Evolutionary conservation across 2,797 vertebrate species (phyloP), one percentile per base, ranked within the genome.

Genomic region (Micromesistius poutassou): DNA sequence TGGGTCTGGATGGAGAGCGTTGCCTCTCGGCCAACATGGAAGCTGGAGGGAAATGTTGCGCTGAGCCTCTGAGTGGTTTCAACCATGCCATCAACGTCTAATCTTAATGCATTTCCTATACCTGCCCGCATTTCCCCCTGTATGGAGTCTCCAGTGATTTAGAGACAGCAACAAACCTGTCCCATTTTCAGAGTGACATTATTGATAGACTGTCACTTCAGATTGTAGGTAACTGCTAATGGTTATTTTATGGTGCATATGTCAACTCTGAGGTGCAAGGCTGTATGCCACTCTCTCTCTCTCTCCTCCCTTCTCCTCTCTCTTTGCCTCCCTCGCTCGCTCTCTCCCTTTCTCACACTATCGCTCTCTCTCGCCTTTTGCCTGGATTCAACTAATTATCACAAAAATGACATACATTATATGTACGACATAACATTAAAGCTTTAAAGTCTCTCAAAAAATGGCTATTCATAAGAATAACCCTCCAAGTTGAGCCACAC

Each of bases 161-260:
- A 95, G 88, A 92, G 93, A 93, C 91, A 88, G 93, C 94, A 95
- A 95, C 94, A 95, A 95, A 95, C 92, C 94, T 95, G 94, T 95
- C 94, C 93, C 91, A 94, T 94, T 95, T 94, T 91, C 92, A 91
- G 85, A 89, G 81, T 86, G 88, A 92, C 93, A 91, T 94, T 95
- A 95, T 94, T 95, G 94, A 95, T 95, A 93, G 93, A 91, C 92
- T 94, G 93, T 94, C 94, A 93, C 92, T 91, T 94, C 87, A 90
- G 89, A 94, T 92, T 90, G 90, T 91, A 90, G 91, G 89, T 94
- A 94, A 93, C 91, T 89, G 90, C 91, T 94, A 94, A 95, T 94
- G 91, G 92, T 90, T 94, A 90, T 95, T 95, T 95, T 95, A 95
- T 94, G 93, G 93, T 87, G 89, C 91, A 90, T 91, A 88, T 91